Conservation (phyloP, 2,797 vertebrate genomes). For the Sciurus vulgaris region DNA sequence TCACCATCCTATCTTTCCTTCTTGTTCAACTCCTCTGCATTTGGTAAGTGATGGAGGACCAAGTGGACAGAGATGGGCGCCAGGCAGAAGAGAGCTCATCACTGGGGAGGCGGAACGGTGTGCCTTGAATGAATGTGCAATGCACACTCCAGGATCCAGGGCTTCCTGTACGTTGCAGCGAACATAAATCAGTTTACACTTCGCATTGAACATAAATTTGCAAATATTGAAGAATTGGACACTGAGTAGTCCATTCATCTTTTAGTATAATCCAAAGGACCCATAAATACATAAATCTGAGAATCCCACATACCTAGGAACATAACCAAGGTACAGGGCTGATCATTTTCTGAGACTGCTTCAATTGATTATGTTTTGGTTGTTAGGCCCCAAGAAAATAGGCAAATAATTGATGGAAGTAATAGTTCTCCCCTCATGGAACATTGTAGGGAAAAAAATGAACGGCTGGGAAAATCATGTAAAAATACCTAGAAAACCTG, state of each 20-base stretch:
- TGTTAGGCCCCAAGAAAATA: neutral
- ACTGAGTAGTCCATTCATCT: slow-evolving; percentile 68
- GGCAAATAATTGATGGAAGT: neutral
- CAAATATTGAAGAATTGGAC: slow-evolving; percentile 70
- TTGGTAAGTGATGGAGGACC: slow-evolving; percentile 91
- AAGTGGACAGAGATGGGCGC: slow-evolving; percentile 89
- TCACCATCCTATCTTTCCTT: slow-evolving; percentile 90
- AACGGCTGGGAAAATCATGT: neutral
- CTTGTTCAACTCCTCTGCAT: slow-evolving; percentile 93
- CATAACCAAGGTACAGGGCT: neutral
- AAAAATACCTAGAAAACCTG: slow-evolving; percentile 53
- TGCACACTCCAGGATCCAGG: slow-evolving; percentile 67
- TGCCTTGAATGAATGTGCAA: slow-evolving; percentile 55
- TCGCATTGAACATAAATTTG: slow-evolving; percentile 74
- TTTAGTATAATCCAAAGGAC: slow-evolving; percentile 49
- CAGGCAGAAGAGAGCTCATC: slow-evolving; percentile 73
- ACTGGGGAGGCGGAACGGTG: slow-evolving; percentile 57
- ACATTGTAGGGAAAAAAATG: neutral
- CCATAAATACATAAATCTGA: slow-evolving; percentile 68
- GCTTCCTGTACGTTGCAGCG: slow-evolving; percentile 59
- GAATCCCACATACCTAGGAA: neutral
- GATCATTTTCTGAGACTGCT: slow-evolving; percentile 19
- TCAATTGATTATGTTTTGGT: neutral
- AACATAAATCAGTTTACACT: slow-evolving; percentile 75
- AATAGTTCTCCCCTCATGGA: neutral